Evolutionary conservation across 2,113 vertebrate genomes (phyloP).

Genomic region (Ovis canadensis): DNA sequence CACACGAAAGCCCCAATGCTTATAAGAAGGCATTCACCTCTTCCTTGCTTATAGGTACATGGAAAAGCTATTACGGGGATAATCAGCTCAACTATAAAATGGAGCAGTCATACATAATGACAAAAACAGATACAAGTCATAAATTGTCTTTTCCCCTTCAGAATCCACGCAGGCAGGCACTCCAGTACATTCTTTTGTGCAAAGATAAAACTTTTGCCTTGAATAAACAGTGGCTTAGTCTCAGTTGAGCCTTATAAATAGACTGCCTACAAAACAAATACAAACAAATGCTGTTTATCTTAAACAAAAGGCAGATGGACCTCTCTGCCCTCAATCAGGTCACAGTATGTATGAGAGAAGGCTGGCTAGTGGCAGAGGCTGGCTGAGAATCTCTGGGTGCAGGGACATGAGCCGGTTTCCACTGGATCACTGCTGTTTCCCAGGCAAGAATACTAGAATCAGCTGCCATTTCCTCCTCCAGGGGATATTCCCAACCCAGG

Average conservation of each 20-base stretch:
- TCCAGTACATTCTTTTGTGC: slow-evolving; percentile 59
- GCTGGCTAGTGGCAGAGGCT: neutral
- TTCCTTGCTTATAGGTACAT: slow-evolving; percentile 76
- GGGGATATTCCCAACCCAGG: neutral
- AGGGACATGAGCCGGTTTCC: neutral
- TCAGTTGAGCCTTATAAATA: slow-evolving; percentile 49
- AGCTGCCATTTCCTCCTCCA: neutral
- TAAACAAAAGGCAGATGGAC: slow-evolving; percentile 54
- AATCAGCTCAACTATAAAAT: slow-evolving; percentile 81
- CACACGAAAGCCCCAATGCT: slow-evolving; percentile 74
- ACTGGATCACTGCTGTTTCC: neutral
- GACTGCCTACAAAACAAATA: slow-evolving; percentile 37
- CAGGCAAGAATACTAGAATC: neutral
- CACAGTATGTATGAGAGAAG: neutral
- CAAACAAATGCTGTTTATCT: slow-evolving; percentile 37
- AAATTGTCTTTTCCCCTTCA: slow-evolving; percentile 56
- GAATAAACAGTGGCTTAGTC: slow-evolving; percentile 13
- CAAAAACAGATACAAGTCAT: slow-evolving; percentile 82
- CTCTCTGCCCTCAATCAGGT: neutral
- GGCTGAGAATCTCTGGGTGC: neutral
- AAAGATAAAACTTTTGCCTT: slow-evolving; percentile 66
- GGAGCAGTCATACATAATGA: slow-evolving; percentile 79
- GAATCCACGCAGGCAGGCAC: slow-evolving; percentile 51
- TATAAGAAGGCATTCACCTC: slow-evolving; percentile 79
- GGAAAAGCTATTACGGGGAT: slow-evolving; percentile 86